Evolutionary conservation across 2,888 invertebrate species (phyloP).

Genomic region (Tachystola acroxantha): DNA sequence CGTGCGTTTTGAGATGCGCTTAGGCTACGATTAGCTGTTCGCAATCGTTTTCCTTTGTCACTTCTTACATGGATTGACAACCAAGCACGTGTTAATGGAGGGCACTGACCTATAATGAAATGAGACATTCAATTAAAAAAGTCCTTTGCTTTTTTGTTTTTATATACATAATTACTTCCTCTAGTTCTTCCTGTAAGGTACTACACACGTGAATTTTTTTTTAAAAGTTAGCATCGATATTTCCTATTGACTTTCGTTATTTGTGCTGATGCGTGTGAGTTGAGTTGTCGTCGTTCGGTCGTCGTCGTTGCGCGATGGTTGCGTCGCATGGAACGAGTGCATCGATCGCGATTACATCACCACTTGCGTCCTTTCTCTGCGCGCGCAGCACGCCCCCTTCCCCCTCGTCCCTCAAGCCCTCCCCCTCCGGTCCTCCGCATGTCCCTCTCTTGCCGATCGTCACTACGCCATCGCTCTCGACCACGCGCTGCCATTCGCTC

Average conservation of each 20-base stretch:
- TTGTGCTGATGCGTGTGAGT: background rate
- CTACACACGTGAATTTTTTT: no score
- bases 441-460: slow-evolving; percentile 46
- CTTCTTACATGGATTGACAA: no score
- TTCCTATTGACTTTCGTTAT: background rate
- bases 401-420: slow-evolving; percentile 26
- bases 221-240: no score
- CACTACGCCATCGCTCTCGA: slow-evolving; percentile 51
- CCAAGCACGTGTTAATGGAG: slow-evolving; percentile 42
- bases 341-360: slow-evolving; percentile 77
- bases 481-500: slow-evolving; percentile 66
- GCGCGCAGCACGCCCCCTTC: slow-evolving; percentile 57
- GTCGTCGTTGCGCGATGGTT: slow-evolving; percentile 29
- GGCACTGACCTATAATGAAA: slow-evolving; percentile 49
- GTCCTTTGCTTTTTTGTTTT: no score
- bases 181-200: no score
- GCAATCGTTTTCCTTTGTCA: no score
- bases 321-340: slow-evolving; percentile 51
- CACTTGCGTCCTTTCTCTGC: slow-evolving; percentile 73
- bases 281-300: background rate
- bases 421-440: slow-evolving; percentile 17
- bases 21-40: no score
- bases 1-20: no score
- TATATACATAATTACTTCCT: no score
- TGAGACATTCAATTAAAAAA: no score